Percentiles rank a stretch among this genome's conserved stretches.
Evolutionary conservation across 1,140 invertebrate species (phyloP).

Genomic region (Cyrtorhinus lividipennis): DNA sequence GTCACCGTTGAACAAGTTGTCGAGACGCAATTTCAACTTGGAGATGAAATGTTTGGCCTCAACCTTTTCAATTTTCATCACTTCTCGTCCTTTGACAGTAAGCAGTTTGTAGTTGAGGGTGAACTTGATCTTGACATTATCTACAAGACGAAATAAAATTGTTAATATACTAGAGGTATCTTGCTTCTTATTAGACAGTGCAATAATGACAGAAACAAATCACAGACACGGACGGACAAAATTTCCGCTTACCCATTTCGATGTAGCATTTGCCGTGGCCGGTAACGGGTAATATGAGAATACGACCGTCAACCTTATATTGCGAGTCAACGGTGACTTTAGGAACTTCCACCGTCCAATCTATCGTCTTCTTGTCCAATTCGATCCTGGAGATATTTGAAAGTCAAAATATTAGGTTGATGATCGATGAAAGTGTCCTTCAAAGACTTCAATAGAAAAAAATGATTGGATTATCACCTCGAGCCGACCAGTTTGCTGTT

Average conservation of each 20-base stretch:
- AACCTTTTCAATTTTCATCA: conserved; percentile 12
- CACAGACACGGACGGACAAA: too few species aligned
- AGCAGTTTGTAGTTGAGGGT: conserved; percentile 17
- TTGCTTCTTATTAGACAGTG: too few species aligned
- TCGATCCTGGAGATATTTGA: conserved; percentile 22
- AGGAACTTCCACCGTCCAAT: conserved; percentile 28
- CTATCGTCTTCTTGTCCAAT: conserved; percentile 22
- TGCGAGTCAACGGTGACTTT: conserved; percentile 35
- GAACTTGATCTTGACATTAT: conserved; percentile 18
- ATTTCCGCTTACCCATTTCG: conserved; percentile 46
- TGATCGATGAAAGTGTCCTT: background rate
- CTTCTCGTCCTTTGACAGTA: conserved; percentile 18
- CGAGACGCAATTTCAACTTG: conserved; percentile 18
- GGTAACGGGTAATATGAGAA: conserved; percentile 49
- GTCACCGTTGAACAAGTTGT: conserved; percentile 25
- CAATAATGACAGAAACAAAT: too few species aligned
- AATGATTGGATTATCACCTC: too few species aligned
- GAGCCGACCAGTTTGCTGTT: background rate
- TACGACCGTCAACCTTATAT: conserved; percentile 49
- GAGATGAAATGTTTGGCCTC: conserved; percentile 10
- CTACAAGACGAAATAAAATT: conserved; percentile 6
- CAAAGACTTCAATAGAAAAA: background rate
- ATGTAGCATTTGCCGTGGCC: conserved; percentile 51
- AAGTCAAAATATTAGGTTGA: too few species aligned
- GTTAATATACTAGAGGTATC: too few species aligned